A percentile compares a stretch with the other conserved stretches of the same genome.
Evolutionary conservation across 2,888 invertebrate species (phyloP).

Genomic region (Loripinus fragilis): DNA sequence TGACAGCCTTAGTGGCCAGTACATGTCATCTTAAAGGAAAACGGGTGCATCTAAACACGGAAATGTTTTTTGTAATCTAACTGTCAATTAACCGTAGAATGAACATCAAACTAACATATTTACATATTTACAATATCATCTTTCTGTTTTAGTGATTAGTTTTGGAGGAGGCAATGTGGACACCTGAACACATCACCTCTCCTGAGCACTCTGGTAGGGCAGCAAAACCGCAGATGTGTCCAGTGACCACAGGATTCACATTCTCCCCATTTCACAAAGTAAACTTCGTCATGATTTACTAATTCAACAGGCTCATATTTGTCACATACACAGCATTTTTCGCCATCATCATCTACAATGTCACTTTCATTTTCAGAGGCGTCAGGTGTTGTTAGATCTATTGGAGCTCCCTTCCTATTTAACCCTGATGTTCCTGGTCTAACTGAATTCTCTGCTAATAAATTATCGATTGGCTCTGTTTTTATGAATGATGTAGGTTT

Average conservation of each 20-base stretch:
- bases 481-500: neutral
- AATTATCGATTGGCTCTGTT: neutral
- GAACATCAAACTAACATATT: no score
- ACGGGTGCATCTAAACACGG: no score
- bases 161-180: neutral
- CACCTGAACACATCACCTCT: neutral
- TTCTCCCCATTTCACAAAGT: neutral
- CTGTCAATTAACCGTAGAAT: no score
- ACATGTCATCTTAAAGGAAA: no score
- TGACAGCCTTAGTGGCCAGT: no score
- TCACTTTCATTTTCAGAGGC: neutral
- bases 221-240: no score
- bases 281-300: no score
- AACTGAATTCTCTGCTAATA: no score
- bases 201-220: neutral
- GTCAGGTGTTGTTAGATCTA: neutral
- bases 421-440: neutral
- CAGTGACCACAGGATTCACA: conserved; percentile 6
- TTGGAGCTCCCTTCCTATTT: neutral
- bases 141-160: no score
- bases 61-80: no score
- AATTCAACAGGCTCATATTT: neutral
- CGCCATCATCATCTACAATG: neutral
- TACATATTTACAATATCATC: no score
- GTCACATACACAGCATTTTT: neutral